Evolutionary conservation across 2,888 invertebrate genomes (phyloP).

Genomic region (Gari tellinella): DNA sequence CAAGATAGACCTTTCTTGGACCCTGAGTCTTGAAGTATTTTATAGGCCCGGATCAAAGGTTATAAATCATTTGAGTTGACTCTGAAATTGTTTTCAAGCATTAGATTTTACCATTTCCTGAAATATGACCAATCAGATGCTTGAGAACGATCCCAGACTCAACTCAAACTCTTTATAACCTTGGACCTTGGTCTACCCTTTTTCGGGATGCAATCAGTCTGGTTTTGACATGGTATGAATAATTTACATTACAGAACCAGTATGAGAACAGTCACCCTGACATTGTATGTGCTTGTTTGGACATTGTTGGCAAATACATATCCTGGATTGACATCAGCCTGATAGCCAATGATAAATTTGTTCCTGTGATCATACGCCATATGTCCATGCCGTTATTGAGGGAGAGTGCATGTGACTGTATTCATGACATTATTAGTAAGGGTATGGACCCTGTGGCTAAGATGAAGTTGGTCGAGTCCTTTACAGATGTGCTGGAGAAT

Average conservation of each 20-base stretch:
- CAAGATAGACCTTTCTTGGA: no score
- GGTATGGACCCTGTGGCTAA: slow-evolving; percentile 87
- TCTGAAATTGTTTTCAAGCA: no score
- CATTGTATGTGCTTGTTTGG: slow-evolving; percentile 84
- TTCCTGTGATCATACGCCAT: slow-evolving; percentile 85
- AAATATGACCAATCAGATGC: no score
- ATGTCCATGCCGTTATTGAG: slow-evolving; percentile 82
- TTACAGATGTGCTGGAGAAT: slow-evolving; percentile 84
- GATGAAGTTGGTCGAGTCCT: slow-evolving; percentile 85
- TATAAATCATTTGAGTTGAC: no score
- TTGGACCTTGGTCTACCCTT: no score
- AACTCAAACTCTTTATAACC: no score
- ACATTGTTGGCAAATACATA: slow-evolving; percentile 86
- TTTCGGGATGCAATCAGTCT: no score
- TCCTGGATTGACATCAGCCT: slow-evolving; percentile 87
- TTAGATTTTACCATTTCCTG: no score
- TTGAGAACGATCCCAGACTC: no score
- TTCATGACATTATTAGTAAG: slow-evolving; percentile 86
- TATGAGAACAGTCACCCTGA: slow-evolving; percentile 84
- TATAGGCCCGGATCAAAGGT: no score
- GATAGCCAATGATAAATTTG: slow-evolving; percentile 87
- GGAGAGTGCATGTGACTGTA: slow-evolving; percentile 86
- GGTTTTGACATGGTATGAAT: background rate
- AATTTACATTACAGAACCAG: slow-evolving; percentile 83
- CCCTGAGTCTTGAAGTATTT: no score